Conservation (phyloP, 2,113 vertebrate genomes). For the Phasianus colchicus region DNA sequence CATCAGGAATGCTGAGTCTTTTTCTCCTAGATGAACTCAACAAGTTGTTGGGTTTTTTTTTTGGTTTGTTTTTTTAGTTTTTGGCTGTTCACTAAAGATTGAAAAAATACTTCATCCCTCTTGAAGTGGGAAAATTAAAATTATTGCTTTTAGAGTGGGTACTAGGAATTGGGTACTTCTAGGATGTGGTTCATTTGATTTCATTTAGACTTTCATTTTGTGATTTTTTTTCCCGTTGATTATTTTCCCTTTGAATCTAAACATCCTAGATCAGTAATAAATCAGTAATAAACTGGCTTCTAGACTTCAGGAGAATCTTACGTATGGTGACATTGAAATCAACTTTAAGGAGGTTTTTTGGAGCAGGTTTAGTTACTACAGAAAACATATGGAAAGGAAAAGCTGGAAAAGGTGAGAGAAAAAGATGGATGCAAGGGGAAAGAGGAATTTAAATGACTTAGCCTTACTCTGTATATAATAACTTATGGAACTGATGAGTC, state of each 20-base stretch:
- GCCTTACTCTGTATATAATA: neutral
- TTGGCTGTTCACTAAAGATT: neutral
- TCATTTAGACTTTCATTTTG: neutral
- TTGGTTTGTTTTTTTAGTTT: no score
- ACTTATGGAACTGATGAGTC: neutral
- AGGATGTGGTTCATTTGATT: neutral
- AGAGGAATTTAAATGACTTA: neutral
- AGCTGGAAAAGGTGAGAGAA: neutral
- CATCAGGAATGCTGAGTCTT: neutral
- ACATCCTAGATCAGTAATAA: neutral
- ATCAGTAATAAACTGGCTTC: neutral
- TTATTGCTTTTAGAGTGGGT: neutral
- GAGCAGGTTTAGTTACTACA: neutral
- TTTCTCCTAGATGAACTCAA: neutral
- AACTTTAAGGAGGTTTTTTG: neutral
- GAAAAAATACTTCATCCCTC: neutral
- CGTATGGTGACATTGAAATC: neutral
- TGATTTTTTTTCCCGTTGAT: neutral
- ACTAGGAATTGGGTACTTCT: neutral
- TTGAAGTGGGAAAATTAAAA: neutral
- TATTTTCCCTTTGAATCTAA: neutral
- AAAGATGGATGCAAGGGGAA: neutral
- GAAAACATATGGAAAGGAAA: neutral
- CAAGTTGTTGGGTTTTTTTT: neutral
- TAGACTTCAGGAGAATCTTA: neutral